A percentile compares a stretch with the other conserved stretches of the same genome.
These are phyloP conservation scores for Sinocyclocheilus maitianheensis DNA, from an alignment of 2,113 vertebrate species.

Conservation along the genomic window DNA sequence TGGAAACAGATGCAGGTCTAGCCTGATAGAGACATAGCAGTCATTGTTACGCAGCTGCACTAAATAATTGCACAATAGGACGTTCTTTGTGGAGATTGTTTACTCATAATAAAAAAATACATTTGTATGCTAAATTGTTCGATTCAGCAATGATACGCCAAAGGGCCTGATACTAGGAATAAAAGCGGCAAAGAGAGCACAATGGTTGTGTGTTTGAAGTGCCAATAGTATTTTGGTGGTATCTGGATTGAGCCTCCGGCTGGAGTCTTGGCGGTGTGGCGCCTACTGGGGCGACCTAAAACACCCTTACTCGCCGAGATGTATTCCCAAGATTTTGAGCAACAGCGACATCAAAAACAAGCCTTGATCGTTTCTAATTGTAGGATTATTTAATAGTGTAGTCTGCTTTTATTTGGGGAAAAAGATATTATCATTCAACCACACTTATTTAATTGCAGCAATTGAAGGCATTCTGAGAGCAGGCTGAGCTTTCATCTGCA, in stretches of 20 bases:
- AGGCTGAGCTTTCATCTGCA: constrained; percentile 80
- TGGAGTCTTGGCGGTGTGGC: constrained; percentile 70
- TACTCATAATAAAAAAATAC: neutral
- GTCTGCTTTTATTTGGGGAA: constrained; percentile 77
- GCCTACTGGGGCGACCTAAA: constrained; percentile 69
- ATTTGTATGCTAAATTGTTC: neutral
- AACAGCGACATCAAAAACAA: constrained; percentile 75
- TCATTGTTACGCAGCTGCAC: neutral
- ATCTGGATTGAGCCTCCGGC: constrained; percentile 64
- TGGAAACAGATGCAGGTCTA: constrained; percentile 4
- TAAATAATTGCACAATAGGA: neutral
- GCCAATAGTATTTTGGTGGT: constrained; percentile 50
- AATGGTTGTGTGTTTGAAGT: constrained; percentile 52
- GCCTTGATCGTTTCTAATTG: constrained; percentile 80
- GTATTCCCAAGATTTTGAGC: constrained; percentile 74
- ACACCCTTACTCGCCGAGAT: constrained; percentile 74
- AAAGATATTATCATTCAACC: constrained; percentile 83
- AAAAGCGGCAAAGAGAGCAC: neutral
- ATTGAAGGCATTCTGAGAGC: constrained; percentile 80
- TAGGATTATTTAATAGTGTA: constrained; percentile 79
- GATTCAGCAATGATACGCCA: neutral
- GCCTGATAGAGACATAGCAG: neutral
- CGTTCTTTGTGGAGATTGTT: neutral
- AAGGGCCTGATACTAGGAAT: neutral
- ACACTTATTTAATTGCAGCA: constrained; percentile 84